Percentiles rank a stretch among this genome's conserved stretches.
Evolutionary conservation across 1,140 invertebrate genomes (phyloP).

Genomic region (Drosophila bipectinata): DNA sequence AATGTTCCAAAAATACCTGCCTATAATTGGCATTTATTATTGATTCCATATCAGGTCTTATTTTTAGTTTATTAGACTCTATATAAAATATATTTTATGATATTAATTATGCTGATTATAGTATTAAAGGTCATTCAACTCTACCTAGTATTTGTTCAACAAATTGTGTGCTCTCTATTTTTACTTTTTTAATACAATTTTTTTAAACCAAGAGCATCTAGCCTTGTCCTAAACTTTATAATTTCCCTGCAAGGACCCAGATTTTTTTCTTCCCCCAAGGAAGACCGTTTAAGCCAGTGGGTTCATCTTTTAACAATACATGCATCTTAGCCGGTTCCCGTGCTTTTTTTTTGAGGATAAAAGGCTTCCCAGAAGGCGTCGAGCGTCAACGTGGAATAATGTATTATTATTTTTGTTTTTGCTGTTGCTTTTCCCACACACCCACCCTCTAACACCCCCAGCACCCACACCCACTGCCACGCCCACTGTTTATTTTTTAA

Average conservation of each 20-base stretch:
- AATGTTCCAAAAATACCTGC: not conserved
- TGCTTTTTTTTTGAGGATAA: slow-evolving; percentile 21
- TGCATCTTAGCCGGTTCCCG: slow-evolving; percentile 10
- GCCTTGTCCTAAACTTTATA: not conserved
- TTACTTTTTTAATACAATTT: not conserved
- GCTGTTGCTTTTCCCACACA: not conserved
- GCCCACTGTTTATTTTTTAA: slow-evolving; percentile 27
- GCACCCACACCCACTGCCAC: not conserved
- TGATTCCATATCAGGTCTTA: not conserved
- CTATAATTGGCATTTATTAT: slow-evolving; percentile 10
- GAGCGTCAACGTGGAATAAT: slow-evolving; percentile 39
- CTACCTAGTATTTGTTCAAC: not conserved
- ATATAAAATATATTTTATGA: not conserved
- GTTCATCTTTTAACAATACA: slow-evolving; percentile 47
- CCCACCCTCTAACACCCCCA: not conserved
- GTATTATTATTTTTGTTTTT: slow-evolving; percentile 29
- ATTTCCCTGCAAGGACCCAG: not conserved
- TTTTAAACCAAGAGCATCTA: slow-evolving; percentile 19
- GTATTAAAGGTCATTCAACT: not conserved
- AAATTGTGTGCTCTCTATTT: not conserved
- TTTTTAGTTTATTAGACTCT: not conserved
- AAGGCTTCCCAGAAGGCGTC: slow-evolving; percentile 26
- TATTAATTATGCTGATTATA: not conserved
- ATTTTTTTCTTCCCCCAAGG: not conserved
- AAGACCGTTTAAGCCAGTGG: slow-evolving; percentile 35